These are phyloP conservation scores for Falco columbarius DNA, from an alignment of 2,797 vertebrate genomes.

Conservation along the genomic window DNA sequence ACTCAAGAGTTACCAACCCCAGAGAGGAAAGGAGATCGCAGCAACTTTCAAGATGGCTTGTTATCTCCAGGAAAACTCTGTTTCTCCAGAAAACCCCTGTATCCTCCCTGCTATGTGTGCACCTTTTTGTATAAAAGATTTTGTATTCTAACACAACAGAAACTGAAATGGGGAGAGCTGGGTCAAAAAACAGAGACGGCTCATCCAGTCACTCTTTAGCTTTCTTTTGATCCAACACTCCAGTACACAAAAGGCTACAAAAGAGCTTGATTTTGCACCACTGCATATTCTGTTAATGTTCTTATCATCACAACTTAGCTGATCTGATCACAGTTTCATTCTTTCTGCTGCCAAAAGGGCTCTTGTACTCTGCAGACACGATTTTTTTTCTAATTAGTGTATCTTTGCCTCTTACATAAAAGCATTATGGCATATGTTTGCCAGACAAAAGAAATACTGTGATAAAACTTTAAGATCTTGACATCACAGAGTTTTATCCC, in stretches of 20 bases:
- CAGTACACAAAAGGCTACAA: fast-evolving
- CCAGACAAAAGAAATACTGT: not conserved
- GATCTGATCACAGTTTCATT: not conserved
- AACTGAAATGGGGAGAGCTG: not conserved
- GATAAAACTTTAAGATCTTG: not conserved
- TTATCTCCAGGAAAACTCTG: not conserved
- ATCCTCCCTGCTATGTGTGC: fast-evolving
- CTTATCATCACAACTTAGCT: not conserved
- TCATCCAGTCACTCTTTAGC: fast-evolving
- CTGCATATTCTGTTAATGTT: not conserved
- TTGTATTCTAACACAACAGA: not conserved
- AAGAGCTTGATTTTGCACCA: not conserved
- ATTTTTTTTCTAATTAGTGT: not conserved
- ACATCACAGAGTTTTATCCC: fast-evolving
- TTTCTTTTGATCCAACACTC: not conserved
- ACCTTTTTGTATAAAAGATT: not conserved
- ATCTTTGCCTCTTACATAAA: not conserved
- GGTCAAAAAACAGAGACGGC: not conserved
- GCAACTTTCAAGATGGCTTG: not conserved
- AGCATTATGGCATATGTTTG: not conserved
- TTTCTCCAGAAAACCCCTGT: not conserved
- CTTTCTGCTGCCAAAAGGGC: not conserved
- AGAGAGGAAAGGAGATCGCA: not conserved
- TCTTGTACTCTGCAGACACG: not conserved
- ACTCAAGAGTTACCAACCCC: not conserved